Conservation (phyloP, 1,140 invertebrate species). For the Cotesia glomerata region DNA sequence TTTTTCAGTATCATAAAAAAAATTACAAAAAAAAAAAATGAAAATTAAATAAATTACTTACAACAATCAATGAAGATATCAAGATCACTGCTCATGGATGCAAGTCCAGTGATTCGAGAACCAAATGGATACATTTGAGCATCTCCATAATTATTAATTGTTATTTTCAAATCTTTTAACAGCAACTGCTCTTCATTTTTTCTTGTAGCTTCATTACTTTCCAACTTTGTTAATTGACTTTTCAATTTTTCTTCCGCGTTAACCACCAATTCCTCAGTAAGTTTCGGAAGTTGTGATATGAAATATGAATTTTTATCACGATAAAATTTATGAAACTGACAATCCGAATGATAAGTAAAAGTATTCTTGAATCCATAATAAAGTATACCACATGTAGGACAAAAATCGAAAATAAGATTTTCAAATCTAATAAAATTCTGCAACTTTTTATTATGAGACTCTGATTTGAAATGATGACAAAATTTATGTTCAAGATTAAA, state of each 20-base stretch:
- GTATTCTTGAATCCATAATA: conserved; percentile 35
- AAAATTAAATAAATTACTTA: conserved; percentile 21
- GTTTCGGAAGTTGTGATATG: conserved; percentile 23
- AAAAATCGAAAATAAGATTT: conserved; percentile 36
- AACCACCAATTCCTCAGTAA: conserved; percentile 27
- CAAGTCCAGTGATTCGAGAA: conserved; percentile 58
- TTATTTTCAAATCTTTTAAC: conserved; percentile 36
- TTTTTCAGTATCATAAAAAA: too few relatives aligned
- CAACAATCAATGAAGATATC: conserved; percentile 64
- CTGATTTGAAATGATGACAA: conserved; percentile 30
- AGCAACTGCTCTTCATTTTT: conserved; percentile 25
- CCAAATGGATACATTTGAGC: conserved; percentile 59
- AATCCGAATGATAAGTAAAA: conserved; percentile 35
- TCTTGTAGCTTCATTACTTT: conserved; percentile 18
- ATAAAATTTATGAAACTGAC: conserved; percentile 33
- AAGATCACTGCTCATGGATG: conserved; percentile 58
- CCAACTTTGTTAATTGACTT: conserved; percentile 20
- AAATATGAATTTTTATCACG: conserved; percentile 24
- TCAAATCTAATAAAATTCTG: not conserved
- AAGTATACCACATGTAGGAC: conserved; percentile 36
- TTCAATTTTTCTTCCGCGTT: conserved; percentile 23
- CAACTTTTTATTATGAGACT: conserved; percentile 4
- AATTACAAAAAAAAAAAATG: too few relatives aligned
- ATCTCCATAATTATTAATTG: conserved; percentile 26
- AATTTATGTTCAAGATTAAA: conserved; percentile 41